phyloP scores from a whole-genome alignment of 2,113 vertebrate species.

The Trematomus loennbergii region DNA sequence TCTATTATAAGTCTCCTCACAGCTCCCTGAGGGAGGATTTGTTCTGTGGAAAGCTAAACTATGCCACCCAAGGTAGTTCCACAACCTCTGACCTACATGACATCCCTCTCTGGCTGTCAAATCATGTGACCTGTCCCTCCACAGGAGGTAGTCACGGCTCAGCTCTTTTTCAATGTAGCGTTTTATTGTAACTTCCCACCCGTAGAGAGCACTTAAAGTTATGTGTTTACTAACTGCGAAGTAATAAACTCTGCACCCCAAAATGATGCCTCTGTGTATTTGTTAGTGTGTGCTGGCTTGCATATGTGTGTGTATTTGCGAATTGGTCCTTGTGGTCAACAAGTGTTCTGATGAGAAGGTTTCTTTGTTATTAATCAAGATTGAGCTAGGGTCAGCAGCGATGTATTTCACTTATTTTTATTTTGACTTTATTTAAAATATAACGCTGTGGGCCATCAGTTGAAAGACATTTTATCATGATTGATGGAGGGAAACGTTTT shows the following conservation, averaged over 20 bases:
- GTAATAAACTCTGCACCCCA: conserved; percentile 4
- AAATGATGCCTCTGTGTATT: not conserved
- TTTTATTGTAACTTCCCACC: conserved; percentile 65
- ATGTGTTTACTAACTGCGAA: conserved; percentile 36
- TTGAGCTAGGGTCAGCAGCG: not conserved
- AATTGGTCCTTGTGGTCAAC: conserved; percentile 25
- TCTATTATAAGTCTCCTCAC: conserved; percentile 64
- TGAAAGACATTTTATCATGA: conserved; percentile 40
- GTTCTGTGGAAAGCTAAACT: conserved; percentile 60
- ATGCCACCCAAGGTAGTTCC: conserved; percentile 80
- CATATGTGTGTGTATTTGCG: not conserved
- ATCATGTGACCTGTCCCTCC: conserved; percentile 47
- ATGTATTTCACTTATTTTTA: conserved; percentile 57
- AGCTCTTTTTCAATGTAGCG: conserved; percentile 42
- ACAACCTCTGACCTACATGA: conserved; percentile 73
- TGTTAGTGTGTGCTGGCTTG: conserved; percentile 6
- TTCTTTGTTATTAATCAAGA: conserved; percentile 33
- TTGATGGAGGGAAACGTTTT: conserved; percentile 1
- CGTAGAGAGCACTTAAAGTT: conserved; percentile 16
- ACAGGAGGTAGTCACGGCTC: conserved; percentile 55
- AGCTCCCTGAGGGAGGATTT: conserved; percentile 64
- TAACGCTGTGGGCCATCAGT: conserved; percentile 63
- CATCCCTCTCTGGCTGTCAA: conserved; percentile 63
- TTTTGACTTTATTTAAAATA: conserved; percentile 44
- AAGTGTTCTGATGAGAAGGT: conserved; percentile 36